These are phyloP conservation scores for Atlantisia rogersi DNA, from an alignment of 2,113 vertebrate genomes.

Conservation along the genomic window DNA sequence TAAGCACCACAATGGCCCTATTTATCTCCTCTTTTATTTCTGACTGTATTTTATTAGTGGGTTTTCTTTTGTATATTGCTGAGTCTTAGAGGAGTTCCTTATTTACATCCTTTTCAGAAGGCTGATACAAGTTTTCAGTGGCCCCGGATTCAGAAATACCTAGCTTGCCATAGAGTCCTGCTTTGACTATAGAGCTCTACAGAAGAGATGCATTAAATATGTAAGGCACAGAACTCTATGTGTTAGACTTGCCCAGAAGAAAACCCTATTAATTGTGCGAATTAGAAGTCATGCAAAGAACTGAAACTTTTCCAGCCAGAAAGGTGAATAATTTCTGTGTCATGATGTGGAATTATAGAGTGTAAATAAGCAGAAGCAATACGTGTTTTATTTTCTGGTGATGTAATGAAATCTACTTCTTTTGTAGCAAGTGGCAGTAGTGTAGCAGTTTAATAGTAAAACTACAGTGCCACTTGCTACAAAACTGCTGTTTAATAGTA, in stretches of 20 bases:
- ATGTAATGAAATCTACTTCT: background rate
- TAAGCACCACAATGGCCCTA: conserved; percentile 4
- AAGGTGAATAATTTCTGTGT: background rate
- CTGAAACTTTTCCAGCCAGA: background rate
- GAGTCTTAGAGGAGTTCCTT: background rate
- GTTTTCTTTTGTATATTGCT: background rate
- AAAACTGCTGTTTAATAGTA: background rate
- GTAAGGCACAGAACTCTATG: background rate
- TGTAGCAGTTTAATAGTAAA: too few species aligned
- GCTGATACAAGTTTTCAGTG: background rate
- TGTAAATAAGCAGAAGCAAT: background rate
- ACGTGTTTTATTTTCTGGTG: background rate
- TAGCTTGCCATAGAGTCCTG: background rate
- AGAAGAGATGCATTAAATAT: background rate
- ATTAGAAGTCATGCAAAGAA: background rate
- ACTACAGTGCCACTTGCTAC: too few species aligned
- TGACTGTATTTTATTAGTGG: background rate
- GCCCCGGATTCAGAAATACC: background rate
- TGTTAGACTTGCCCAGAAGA: background rate
- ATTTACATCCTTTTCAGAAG: background rate
- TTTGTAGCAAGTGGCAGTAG: background rate
- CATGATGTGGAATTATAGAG: background rate
- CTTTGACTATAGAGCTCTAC: background rate
- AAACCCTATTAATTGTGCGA: background rate
- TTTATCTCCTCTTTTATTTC: background rate